These are phyloP conservation scores for Steatocranus sp. DNA, from an alignment of 2,797 vertebrate genomes.

Conservation along the genomic window DNA sequence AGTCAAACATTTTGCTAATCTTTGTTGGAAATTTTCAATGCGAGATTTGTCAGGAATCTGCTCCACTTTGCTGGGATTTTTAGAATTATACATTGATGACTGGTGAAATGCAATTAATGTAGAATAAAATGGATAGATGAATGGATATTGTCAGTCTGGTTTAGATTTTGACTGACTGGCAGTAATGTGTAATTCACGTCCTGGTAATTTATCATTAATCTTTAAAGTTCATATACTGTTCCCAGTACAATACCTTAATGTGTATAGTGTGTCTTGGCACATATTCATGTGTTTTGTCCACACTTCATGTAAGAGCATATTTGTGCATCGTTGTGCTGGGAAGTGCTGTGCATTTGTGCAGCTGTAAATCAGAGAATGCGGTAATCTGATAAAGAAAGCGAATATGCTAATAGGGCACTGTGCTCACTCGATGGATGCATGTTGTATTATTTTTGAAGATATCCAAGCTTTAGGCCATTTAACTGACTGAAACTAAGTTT, in stretches of 20 bases:
- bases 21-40: conserved; percentile 8
- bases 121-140: background rate
- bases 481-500: background rate
- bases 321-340: background rate
- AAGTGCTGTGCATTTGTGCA: background rate
- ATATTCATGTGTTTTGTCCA: background rate
- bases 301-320: background rate
- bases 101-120: background rate
- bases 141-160: background rate
- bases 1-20: conserved; percentile 28
- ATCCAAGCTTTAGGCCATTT: background rate
- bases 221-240: background rate
- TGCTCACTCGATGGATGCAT: background rate
- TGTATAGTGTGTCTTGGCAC: background rate
- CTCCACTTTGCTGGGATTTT: conserved; percentile 15
- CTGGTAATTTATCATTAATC: background rate
- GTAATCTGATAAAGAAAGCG: background rate
- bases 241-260: background rate
- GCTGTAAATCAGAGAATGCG: background rate
- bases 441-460: background rate
- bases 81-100: background rate
- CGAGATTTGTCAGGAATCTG: conserved; percentile 19
- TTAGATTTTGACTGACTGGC: background rate
- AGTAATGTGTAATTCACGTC: background rate
- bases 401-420: background rate